A percentile compares a stretch with the other conserved stretches of the same genome.
Conservation (phyloP, 2,797 vertebrate species). For the Poecilia picta region DNA sequence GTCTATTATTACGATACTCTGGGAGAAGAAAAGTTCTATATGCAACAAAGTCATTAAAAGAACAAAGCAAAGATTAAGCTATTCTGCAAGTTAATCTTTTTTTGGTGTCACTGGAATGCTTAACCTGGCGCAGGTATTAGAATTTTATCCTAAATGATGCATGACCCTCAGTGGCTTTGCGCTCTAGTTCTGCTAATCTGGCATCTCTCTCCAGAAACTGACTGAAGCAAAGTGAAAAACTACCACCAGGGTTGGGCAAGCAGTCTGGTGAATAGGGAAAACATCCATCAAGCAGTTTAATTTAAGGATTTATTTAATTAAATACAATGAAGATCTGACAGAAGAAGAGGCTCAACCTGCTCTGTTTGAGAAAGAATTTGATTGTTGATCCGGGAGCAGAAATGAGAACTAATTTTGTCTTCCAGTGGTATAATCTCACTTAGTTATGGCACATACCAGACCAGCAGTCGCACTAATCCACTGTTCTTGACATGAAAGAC, state of each 20-base stretch:
- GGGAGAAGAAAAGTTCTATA: neutral
- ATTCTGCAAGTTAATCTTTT: neutral
- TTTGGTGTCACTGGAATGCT: neutral
- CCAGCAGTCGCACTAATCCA: neutral
- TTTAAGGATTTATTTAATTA: neutral
- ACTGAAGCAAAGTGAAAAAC: conserved; percentile 33
- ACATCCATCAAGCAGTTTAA: neutral
- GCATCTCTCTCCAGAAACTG: conserved; percentile 1
- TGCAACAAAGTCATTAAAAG: neutral
- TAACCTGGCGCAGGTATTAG: neutral
- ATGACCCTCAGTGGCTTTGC: conserved; percentile 54
- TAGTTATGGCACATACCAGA: neutral
- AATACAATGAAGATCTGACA: neutral
- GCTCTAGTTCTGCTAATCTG: neutral
- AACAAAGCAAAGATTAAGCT: neutral
- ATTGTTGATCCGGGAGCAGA: neutral
- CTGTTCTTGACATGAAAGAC: neutral
- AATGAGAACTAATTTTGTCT: neutral
- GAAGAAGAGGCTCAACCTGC: neutral
- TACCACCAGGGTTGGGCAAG: neutral
- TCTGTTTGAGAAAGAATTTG: neutral
- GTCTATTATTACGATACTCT: conserved; percentile 5
- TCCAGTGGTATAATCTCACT: neutral
- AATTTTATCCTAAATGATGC: neutral
- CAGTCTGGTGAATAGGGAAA: neutral